Evolutionary conservation across 1,140 invertebrate species (phyloP), one percentile per base, ranked within the genome.

Genomic region (Pseudomyrmex flavicornis): DNA sequence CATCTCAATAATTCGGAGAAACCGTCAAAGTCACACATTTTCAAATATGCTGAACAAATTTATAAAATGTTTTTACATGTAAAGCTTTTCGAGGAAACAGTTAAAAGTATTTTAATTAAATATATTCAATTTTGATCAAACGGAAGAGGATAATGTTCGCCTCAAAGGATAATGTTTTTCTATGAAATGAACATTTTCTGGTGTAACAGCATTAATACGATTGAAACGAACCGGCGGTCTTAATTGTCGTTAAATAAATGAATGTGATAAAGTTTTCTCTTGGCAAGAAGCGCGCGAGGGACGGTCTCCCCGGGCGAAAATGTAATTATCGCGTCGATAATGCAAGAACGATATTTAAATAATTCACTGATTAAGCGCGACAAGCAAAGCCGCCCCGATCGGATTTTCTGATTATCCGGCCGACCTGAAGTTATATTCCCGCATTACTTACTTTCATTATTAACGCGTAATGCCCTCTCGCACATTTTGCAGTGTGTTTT

Each of bases 271-370:
- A 80, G 66, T 80, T 80, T 72, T 10, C 54, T 5, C 3, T n/a
- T 35, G 35, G 56, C 66, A 80, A 80, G 76, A 80, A 72, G 15
- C 44, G 17, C 52, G 17, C 10, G 46, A 68, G 20, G 46, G n/a
- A 22, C 10, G 22, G 22, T 8, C 4, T 35, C 5, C 35, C 35
- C 44, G 65, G 20, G n/a, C 54, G 44, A 72, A 72, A 80, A 80
- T 69, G 76, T 72, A 80, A 80, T 80, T 70, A 80, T 13, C 54
- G 20, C 54, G 15, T 35, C 66, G 66, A 80, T 80, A 69, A 79
- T 69, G n/a, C 76, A 61, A 80, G 44, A 80, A 80, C 15, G 66
- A 12, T 59, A 80, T 80, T 80, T 80, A 80, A 80, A 80, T 80
- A 70, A 80, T 80, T 70, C 66, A 50, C 15, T 54, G 76, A 80